Evolutionary conservation across 2,888 invertebrate species (phyloP).

Genomic region (Trissoscelio sp.): DNA sequence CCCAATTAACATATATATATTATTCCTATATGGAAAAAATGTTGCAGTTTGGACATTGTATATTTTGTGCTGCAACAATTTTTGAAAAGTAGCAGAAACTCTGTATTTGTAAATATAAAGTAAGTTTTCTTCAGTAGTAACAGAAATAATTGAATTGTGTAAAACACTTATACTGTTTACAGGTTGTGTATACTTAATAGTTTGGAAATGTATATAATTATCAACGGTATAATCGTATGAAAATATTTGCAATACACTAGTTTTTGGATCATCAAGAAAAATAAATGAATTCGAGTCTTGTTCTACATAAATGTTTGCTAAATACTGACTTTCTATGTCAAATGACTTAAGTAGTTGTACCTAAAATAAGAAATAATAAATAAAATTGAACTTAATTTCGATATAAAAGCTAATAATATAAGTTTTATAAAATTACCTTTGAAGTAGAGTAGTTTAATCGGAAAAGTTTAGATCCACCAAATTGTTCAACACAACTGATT

Average conservation of each 20-base stretch:
- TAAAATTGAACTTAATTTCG: neutral
- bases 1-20: conserved; percentile 20
- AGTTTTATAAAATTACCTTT: conserved; percentile 4
- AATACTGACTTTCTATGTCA: neutral
- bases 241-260: conserved; percentile 9
- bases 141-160: neutral
- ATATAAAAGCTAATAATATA: neutral
- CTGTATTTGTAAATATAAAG: conserved; percentile 21
- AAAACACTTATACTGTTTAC: conserved; percentile 28
- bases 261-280: conserved; percentile 14
- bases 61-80: conserved; percentile 15
- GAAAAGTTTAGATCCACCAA: conserved; percentile 1
- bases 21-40: neutral
- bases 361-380: neutral
- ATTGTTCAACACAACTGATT: neutral
- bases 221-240: neutral
- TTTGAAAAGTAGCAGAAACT: neutral
- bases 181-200: conserved; percentile 3
- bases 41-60: neutral
- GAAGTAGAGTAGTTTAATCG: conserved; percentile 1
- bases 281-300: conserved; percentile 21
- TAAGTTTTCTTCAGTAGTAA: conserved; percentile 15
- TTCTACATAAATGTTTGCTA: neutral
- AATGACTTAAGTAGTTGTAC: conserved; percentile 7
- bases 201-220: conserved; percentile 7